Evolutionary conservation across 2,113 vertebrate species (phyloP), one percentile per base, ranked within the genome.

Genomic region (Xiphophorus hellerii): DNA sequence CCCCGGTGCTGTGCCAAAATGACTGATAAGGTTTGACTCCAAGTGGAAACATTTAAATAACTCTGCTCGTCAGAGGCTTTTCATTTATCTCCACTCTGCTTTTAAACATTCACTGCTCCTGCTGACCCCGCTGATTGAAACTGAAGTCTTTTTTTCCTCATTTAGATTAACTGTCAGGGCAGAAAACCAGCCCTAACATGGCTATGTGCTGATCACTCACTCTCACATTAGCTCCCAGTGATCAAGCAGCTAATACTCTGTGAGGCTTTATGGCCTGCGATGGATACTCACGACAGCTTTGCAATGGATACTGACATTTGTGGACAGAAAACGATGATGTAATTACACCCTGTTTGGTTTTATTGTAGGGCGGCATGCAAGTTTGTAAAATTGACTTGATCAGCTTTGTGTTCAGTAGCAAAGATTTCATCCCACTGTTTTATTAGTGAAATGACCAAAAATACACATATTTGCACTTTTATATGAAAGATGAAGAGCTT

Each of bases 231-330:
- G 81, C 80, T 82, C 80, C 76, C 29, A 58, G 68, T 62, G 11
- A 86, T 88, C 81, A 74, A 78, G 87, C 82, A 70, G n/a, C 81
- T 83, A 87, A 88, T 86, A 77, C 66, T 74, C 71, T 78, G 84
- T 77, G 69, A 54, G 69, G 67, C 68, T 81, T 74, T 87, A 81
- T 82, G 69, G 73, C 39, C 73, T 73, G 66, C 14, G 8, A 73
- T 83, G 35, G 54, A 79, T 71, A 87, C 71, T 78, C 73, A 66
- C 51, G 63, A 48, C 67, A 78, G 6, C 17, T 79, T 81, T 69
- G 65, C 33, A 62, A 37, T 7, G n/a, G 72, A 85, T 69, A 71
- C 71, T 77, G 80, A 73, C 74, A 73, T 76, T 84, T 83, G 74
- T 65, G 74, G 71, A 71, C 44, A 65, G 70, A 62, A 29, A 74